Percentiles rank a stretch among this genome's conserved stretches.
Conservation (phyloP, 2,113 vertebrate genomes). For the Mus pahari region DNA sequence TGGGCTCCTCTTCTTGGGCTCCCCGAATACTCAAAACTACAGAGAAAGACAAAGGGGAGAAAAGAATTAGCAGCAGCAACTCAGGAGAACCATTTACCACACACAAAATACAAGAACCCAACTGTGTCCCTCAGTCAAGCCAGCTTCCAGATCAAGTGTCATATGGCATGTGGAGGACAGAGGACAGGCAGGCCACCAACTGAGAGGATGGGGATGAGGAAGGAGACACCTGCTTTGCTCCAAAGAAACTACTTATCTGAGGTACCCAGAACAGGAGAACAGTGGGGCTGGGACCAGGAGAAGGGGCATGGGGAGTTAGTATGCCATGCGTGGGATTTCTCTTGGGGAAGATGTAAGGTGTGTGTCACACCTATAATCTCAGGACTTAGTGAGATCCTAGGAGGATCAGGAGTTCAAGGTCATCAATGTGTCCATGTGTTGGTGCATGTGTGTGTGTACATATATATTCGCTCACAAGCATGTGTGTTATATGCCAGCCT, state of each 20-base stretch:
- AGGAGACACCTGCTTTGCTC: not conserved
- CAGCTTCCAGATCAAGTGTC: not conserved
- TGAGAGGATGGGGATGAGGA: not conserved
- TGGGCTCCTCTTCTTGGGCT: conserved; percentile 97
- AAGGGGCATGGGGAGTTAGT: fast-evolving
- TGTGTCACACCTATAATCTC: not conserved
- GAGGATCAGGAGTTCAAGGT: not conserved
- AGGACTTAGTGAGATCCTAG: not conserved
- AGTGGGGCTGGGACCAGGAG: no score
- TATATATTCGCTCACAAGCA: no score
- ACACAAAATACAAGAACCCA: not conserved
- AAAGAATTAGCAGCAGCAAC: not conserved
- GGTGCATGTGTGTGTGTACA: not conserved
- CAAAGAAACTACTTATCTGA: fast-evolving
- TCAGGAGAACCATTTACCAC: no score
- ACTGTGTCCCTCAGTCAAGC: not conserved
- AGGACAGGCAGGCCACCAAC: not conserved
- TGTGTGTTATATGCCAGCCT: not conserved
- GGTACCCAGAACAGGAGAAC: not conserved
- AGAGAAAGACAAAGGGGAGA: conserved; percentile 75
- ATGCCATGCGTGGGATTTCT: no score
- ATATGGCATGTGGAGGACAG: fast-evolving
- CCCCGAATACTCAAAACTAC: conserved; percentile 98
- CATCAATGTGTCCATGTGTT: not conserved
- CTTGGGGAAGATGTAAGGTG: not conserved